Evolutionary conservation across 2,113 vertebrate species (phyloP).

Genomic region (Hemicordylus capensis): DNA sequence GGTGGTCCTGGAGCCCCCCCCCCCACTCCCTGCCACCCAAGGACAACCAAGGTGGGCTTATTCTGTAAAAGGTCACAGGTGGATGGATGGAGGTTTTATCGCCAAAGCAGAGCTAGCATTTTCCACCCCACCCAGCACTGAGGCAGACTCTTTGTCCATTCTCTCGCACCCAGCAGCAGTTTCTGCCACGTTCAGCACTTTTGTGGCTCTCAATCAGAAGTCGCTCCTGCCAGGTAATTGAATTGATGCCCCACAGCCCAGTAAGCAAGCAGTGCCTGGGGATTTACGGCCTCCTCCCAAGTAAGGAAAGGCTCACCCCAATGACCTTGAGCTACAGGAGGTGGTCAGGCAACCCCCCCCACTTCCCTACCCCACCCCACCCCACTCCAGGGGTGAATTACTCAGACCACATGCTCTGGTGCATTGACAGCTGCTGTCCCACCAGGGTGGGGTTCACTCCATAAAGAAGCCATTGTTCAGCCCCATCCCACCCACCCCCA

Average conservation of each 20-base stretch:
- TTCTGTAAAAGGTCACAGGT: not conserved
- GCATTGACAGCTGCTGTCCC: not conserved
- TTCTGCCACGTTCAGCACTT: slow-evolving; percentile 72
- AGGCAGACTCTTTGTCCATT: not conserved
- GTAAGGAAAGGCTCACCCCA: not conserved
- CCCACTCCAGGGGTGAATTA: fast-evolving
- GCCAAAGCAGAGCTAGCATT: fast-evolving
- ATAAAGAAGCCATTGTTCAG: slow-evolving; percentile 21
- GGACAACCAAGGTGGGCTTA: fast-evolving
- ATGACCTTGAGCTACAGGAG: not conserved
- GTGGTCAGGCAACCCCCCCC: not conserved
- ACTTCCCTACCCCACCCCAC: slow-evolving; percentile 20
- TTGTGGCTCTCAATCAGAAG: slow-evolving; percentile 38
- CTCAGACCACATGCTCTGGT: not conserved
- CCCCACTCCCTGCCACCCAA: fast-evolving
- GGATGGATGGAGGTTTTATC: fast-evolving
- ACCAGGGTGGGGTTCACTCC: not conserved
- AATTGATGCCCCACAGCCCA: slow-evolving; percentile 40
- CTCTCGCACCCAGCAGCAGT: slow-evolving; percentile 31
- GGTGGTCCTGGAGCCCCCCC: not conserved
- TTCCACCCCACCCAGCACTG: fast-evolving
- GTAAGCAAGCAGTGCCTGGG: slow-evolving; percentile 1
- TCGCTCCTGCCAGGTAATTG: slow-evolving; percentile 60
- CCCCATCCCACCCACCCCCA: not conserved
- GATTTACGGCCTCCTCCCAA: not conserved